Conservation (phyloP, 2,113 vertebrate species). For the Lamprotornis superbus region DNA sequence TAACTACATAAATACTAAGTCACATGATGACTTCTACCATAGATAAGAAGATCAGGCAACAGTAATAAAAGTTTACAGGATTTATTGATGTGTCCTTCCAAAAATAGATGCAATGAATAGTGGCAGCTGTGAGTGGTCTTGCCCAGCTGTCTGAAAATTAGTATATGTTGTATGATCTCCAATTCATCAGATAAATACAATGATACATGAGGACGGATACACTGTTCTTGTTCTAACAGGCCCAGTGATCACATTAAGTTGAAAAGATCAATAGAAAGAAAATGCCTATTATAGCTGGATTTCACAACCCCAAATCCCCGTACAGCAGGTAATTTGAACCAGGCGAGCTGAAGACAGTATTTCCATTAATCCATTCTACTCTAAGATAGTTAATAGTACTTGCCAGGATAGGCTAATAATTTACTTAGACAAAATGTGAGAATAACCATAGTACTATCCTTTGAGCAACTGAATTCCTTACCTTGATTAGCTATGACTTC, state of each 20-base stretch:
- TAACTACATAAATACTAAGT: neutral
- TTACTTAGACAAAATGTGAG: neutral
- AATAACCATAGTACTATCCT: neutral
- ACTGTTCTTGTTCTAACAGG: neutral
- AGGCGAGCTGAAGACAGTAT: neutral
- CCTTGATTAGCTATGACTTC: constrained; percentile 96
- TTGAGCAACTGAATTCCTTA: constrained; percentile 56
- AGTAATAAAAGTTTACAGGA: neutral
- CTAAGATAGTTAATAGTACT: neutral
- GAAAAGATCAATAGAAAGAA: neutral
- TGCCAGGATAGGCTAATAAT: neutral
- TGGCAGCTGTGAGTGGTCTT: neutral
- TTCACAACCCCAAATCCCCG: neutral
- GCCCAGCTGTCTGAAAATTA: neutral
- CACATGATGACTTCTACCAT: neutral
- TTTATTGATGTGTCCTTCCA: neutral
- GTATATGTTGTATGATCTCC: neutral
- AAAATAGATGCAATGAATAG: neutral
- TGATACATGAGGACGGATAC: neutral
- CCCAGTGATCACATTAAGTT: neutral
- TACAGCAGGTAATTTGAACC: neutral
- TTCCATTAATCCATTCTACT: neutral
- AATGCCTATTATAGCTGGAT: neutral
- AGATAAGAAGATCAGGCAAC: neutral
- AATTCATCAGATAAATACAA: neutral